phyloP scores from a whole-genome alignment of 2,888 invertebrate species.

The Catocala sponsa region DNA sequence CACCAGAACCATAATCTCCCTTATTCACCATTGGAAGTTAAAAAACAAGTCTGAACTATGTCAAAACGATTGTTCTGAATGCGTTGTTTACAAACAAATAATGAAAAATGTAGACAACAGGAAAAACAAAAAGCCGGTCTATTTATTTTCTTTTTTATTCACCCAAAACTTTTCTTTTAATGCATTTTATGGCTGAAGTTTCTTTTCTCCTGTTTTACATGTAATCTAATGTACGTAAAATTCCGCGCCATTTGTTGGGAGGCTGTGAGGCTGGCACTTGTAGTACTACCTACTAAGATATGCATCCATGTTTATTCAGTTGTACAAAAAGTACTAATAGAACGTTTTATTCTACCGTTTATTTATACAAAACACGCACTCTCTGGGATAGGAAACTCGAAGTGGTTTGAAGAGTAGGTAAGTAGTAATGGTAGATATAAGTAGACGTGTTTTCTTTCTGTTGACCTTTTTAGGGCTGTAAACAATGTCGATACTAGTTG shows the following conservation, averaged over 20 bases:
- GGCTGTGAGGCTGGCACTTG: not conserved
- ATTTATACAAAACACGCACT: conserved; percentile 42
- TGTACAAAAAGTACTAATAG: conserved; percentile 40
- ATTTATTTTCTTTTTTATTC: conserved; percentile 9
- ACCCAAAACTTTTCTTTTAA: conserved; percentile 19
- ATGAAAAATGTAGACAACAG: conserved; percentile 3
- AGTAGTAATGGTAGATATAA: not conserved
- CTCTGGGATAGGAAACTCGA: conserved; percentile 24
- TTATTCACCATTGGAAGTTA: not conserved
- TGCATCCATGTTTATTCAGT: conserved; percentile 32
- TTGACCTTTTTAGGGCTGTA: no score
- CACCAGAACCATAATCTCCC: not conserved
- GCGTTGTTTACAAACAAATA: conserved; percentile 7
- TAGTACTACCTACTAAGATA: conserved; percentile 11
- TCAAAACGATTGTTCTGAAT: conserved; percentile 3
- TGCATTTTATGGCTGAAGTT: conserved; percentile 18
- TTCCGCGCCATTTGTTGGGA: conserved; percentile 22
- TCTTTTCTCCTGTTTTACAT: conserved; percentile 16
- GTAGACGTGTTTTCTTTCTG: no score
- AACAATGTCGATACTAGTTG: no score
- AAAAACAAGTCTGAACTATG: conserved; percentile 2
- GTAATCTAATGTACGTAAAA: conserved; percentile 15
- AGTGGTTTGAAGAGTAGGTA: conserved; percentile 1
- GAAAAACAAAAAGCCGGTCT: conserved; percentile 4
- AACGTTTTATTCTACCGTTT: conserved; percentile 40